phyloP scores from a whole-genome alignment of 2,797 vertebrate genomes.

The Sebastes elongatus region DNA sequence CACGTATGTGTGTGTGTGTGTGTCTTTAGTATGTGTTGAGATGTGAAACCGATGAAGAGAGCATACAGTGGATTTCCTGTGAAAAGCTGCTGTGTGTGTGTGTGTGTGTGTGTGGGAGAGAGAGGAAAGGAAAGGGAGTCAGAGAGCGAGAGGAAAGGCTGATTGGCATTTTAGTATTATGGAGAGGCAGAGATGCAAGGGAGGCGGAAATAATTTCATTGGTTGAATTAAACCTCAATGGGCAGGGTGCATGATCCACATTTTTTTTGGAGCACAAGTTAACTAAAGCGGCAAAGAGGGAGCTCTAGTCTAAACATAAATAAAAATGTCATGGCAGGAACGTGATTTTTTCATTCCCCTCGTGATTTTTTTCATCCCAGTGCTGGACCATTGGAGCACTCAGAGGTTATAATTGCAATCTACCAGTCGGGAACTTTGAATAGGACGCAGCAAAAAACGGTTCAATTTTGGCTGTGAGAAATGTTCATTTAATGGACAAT shows the following conservation, averaged over 20 bases:
- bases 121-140: background rate
- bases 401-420: constrained; percentile 48
- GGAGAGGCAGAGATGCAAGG: constrained; percentile 41
- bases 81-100: background rate
- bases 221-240: constrained; percentile 52
- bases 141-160: constrained; percentile 44
- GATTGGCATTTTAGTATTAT: constrained; percentile 58
- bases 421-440: constrained; percentile 47
- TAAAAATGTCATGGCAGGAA: constrained; percentile 26
- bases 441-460: background rate
- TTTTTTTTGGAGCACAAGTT: constrained; percentile 24
- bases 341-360: constrained; percentile 12
- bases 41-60: constrained; percentile 35
- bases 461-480: constrained; percentile 3
- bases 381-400: constrained; percentile 44
- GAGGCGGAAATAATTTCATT: constrained; percentile 50
- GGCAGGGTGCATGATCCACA: constrained; percentile 23
- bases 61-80: constrained; percentile 14
- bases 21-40: constrained; percentile 13
- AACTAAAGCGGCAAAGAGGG: constrained; percentile 31
- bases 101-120: constrained; percentile 13
- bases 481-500: constrained; percentile 55
- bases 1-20: background rate
- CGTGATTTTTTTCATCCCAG: background rate
- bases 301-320: constrained; percentile 24